These are phyloP conservation scores for Sitodiplosis mosellana DNA, from an alignment of 1,140 invertebrate species.

Conservation along the genomic window DNA sequence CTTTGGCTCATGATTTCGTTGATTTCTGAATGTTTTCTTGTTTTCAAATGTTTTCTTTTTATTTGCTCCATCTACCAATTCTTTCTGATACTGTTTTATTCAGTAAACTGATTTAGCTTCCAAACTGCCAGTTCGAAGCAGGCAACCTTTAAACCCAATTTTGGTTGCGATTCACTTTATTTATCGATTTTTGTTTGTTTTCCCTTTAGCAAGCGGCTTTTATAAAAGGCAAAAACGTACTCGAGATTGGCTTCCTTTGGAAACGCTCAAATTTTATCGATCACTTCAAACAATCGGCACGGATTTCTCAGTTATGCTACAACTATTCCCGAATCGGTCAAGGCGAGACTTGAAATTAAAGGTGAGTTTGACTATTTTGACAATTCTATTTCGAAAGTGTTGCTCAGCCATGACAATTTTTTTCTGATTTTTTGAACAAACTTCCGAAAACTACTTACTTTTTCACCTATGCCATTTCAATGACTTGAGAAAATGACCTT, in stretches of 20 bases:
- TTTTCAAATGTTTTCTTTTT: no score
- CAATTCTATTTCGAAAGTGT: neutral
- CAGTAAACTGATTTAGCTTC: no score
- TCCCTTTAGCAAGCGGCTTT: slow-evolving; percentile 29
- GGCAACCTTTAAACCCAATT: neutral
- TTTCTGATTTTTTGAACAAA: no score
- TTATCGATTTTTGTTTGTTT: neutral
- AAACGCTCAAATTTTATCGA: slow-evolving; percentile 72
- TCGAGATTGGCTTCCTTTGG: slow-evolving; percentile 44
- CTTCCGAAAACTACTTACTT: no score
- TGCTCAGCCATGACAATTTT: no score
- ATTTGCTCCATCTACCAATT: neutral
- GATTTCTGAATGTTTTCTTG: no score
- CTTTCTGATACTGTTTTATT: no score
- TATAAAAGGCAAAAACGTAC: slow-evolving; percentile 42
- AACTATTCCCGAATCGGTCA: slow-evolving; percentile 58
- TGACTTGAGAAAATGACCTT: no score
- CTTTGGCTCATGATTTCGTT: no score
- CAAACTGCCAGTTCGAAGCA: no score
- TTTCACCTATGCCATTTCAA: no score
- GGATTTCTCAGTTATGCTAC: slow-evolving; percentile 73
- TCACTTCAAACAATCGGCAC: slow-evolving; percentile 75
- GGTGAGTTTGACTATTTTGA: slow-evolving; percentile 15
- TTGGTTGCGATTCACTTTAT: no score
- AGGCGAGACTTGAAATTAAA: slow-evolving; percentile 65